A percentile compares a stretch with the other conserved stretches of the same genome.
phyloP scores from a whole-genome alignment of 2,113 vertebrate genomes.

The Tachycineta bicolor region DNA sequence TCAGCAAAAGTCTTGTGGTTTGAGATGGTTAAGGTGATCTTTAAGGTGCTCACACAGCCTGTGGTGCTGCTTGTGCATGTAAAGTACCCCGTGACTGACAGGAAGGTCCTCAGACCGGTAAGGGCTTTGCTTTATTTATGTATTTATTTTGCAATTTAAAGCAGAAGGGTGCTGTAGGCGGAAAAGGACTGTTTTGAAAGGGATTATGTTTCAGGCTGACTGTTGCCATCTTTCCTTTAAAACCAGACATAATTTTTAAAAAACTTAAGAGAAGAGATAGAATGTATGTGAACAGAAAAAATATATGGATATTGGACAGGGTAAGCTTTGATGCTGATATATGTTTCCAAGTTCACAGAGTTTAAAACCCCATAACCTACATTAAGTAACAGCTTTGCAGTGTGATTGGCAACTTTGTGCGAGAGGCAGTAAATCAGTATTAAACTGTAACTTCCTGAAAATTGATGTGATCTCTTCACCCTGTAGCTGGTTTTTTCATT shows the following conservation, averaged over 20 bases:
- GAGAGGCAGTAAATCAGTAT: neutral
- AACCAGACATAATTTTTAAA: neutral
- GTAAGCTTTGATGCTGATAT: neutral
- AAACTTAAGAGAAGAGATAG: neutral
- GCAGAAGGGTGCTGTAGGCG: neutral
- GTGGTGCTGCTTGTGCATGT: neutral
- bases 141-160: conserved; percentile 22
- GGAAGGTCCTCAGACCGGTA: neutral
- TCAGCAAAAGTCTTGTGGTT: neutral
- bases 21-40: neutral
- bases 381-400: neutral
- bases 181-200: neutral
- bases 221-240: neutral
- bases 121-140: neutral
- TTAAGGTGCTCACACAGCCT: neutral
- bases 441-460: neutral
- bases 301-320: neutral
- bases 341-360: neutral
- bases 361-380: neutral
- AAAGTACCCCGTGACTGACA: neutral
- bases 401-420: neutral
- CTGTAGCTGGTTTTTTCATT: neutral
- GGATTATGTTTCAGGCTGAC: neutral
- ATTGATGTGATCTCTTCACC: neutral
- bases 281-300: neutral